Conservation (phyloP, 2,113 vertebrate genomes). For the Paradoxurus hermaphroditus region DNA sequence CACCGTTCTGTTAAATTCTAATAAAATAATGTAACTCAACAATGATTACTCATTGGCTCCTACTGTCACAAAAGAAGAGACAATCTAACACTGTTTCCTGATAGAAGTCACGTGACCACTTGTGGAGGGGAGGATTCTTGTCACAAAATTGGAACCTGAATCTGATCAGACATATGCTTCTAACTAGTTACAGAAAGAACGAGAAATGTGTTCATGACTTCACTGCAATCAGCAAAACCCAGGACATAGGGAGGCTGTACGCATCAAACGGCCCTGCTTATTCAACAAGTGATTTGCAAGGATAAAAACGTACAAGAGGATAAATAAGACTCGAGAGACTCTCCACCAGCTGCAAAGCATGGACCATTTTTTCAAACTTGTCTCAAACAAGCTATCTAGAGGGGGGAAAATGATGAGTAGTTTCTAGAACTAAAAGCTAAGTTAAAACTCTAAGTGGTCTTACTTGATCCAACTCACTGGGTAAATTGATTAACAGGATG, state of each 20-base stretch:
- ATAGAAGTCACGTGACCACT: not conserved
- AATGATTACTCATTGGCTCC: not conserved
- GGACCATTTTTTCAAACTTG: not conserved
- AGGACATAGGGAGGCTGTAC: not conserved
- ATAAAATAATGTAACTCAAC: not conserved
- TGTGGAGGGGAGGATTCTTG: not conserved
- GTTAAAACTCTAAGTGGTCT: not conserved
- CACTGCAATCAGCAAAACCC: not conserved
- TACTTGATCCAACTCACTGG: not conserved
- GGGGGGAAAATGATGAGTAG: not conserved
- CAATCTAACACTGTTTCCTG: not conserved
- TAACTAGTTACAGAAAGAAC: not conserved
- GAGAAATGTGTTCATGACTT: not conserved
- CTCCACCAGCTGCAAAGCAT: not conserved
- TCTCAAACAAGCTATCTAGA: not conserved
- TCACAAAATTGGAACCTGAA: not conserved
- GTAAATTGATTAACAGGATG: not conserved
- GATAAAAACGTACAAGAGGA: not conserved
- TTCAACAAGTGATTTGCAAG: not conserved
- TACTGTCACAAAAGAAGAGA: not conserved
- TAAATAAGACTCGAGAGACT: not conserved
- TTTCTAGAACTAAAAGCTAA: not conserved
- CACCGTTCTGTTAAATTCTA: not conserved
- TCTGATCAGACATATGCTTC: not conserved
- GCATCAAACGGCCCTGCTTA: not conserved